These are phyloP conservation scores for Myotis davidii DNA, from an alignment of 2,113 vertebrate genomes.

Conservation along the genomic window DNA sequence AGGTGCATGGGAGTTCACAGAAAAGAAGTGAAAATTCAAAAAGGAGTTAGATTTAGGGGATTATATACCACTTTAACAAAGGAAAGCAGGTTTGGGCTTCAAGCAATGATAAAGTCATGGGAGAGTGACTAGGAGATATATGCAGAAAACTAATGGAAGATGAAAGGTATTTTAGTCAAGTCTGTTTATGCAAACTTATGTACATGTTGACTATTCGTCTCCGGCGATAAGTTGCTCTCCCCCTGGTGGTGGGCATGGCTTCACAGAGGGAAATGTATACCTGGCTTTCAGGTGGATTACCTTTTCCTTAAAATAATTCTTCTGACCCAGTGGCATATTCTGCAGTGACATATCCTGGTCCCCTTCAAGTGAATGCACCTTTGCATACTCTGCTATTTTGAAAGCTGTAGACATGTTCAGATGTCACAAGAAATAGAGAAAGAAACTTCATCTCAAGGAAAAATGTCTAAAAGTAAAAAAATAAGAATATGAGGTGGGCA, in stretches of 20 bases:
- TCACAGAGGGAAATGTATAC: neutral
- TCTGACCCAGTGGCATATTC: neutral
- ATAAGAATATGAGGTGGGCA: neutral
- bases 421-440: neutral
- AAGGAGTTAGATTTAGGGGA: neutral
- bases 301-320: neutral
- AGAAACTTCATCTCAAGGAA: neutral
- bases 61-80: neutral
- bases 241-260: too few species aligned
- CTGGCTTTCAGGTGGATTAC: neutral
- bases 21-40: neutral
- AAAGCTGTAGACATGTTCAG: neutral
- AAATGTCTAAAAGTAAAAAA: neutral
- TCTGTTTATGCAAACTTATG: neutral
- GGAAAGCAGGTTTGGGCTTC: neutral
- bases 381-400: neutral
- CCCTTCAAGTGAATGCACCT: neutral
- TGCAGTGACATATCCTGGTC: neutral
- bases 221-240: neutral
- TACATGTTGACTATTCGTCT: neutral
- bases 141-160: neutral
- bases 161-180: neutral
- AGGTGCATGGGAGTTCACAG: neutral
- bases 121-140: neutral
- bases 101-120: neutral